These are phyloP conservation scores for Hofmannophila pseudospretella DNA, from an alignment of 2,888 invertebrate genomes.

Conservation along the genomic window DNA sequence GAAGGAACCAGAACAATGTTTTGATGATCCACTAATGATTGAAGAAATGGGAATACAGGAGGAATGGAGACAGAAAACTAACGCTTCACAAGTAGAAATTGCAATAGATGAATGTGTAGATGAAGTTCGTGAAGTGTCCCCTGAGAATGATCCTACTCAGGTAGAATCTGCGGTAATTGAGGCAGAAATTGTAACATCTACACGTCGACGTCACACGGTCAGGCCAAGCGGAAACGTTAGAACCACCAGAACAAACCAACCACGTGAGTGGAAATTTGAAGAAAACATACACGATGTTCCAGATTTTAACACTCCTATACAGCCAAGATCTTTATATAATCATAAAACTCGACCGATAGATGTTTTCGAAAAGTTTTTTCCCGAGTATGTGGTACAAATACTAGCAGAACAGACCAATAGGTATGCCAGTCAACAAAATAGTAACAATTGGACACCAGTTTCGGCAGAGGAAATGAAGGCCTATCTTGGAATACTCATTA, in stretches of 20 bases:
- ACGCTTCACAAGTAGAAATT: neutral
- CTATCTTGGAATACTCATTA: constrained; percentile 27
- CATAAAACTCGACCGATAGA: neutral
- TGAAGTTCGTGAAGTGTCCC: neutral
- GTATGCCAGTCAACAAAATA: constrained; percentile 5
- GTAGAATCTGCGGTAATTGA: neutral
- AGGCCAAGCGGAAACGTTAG: neutral
- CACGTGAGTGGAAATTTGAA: too few species aligned
- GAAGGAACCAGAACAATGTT: too few species aligned
- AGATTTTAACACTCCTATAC: neutral
- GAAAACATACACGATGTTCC: too few species aligned
- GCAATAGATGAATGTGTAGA: neutral
- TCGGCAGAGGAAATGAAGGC: constrained; percentile 23
- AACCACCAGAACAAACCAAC: too few species aligned
- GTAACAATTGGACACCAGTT: constrained; percentile 20
- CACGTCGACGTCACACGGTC: neutral
- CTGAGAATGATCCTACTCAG: neutral
- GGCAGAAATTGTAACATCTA: neutral
- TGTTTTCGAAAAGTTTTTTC: neutral
- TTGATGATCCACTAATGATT: neutral
- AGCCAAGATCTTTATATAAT: constrained; percentile 6
- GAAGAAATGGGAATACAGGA: neutral
- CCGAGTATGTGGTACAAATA: too few species aligned
- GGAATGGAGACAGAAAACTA: neutral
- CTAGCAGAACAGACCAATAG: constrained; percentile 10